Evolutionary conservation across 2,113 vertebrate genomes (phyloP).

Genomic region (Vimba vimba): DNA sequence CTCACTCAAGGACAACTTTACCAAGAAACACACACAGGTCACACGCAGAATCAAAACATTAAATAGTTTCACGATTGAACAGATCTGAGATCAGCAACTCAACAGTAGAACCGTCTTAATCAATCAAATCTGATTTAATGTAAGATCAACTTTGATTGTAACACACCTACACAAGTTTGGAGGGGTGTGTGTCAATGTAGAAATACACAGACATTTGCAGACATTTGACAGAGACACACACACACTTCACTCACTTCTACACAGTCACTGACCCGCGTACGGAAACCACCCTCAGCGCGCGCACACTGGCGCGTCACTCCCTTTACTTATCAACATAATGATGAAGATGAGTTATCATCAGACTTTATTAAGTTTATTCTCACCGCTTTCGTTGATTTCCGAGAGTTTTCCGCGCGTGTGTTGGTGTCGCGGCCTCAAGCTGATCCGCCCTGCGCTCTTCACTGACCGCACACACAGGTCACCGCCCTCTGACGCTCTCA

Average conservation of each 20-base stretch:
- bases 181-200: neutral
- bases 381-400: conserved; percentile 72
- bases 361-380: conserved; percentile 56
- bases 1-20: neutral
- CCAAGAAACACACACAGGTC: neutral
- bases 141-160: neutral
- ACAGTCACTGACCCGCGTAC: conserved; percentile 30
- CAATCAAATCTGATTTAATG: neutral
- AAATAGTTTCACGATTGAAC: neutral
- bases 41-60: neutral
- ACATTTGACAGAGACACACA: neutral
- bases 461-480: conserved; percentile 33
- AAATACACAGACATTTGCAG: neutral
- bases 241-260: neutral
- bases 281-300: neutral
- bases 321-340: neutral
- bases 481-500: conserved; percentile 15
- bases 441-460: conserved; percentile 73
- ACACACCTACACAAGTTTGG: neutral
- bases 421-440: conserved; percentile 67
- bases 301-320: neutral
- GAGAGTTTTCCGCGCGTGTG: conserved; percentile 73
- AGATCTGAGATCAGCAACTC: conserved; percentile 2
- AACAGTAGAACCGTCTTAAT: neutral
- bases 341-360: conserved; percentile 21